Conservation (phyloP, 2,888 invertebrate species). For the Trypoxylon attenuatum region DNA sequence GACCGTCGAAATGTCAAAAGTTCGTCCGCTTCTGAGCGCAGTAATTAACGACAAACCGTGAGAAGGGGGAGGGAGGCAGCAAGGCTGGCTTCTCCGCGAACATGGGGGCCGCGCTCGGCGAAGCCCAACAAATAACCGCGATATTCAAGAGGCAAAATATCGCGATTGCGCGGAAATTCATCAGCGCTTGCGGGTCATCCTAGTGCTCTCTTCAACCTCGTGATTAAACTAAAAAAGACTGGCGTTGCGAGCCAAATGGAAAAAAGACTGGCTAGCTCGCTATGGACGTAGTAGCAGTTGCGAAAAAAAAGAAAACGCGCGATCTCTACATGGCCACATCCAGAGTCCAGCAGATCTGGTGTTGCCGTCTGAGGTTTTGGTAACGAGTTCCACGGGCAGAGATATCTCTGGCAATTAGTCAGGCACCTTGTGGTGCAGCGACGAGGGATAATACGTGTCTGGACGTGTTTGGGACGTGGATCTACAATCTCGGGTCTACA, state of each 20-base stretch:
- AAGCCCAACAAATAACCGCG: too few species aligned
- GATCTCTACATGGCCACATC: too few species aligned
- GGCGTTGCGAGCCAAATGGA: too few species aligned
- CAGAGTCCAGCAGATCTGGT: too few species aligned
- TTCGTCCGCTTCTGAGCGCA: constrained; percentile 14
- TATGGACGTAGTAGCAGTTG: too few species aligned
- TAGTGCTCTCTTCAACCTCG: background rate
- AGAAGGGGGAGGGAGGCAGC: background rate
- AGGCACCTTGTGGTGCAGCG: constrained; percentile 22
- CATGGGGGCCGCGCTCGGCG: constrained; percentile 8
- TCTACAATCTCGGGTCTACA: constrained; percentile 54
- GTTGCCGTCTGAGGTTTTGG: too few species aligned
- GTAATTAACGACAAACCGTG: constrained; percentile 25
- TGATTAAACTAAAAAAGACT: constrained; percentile 29
- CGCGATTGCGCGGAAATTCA: constrained; percentile 19
- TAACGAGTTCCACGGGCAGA: constrained; percentile 26
- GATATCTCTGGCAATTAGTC: too few species aligned
- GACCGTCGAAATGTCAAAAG: constrained; percentile 1
- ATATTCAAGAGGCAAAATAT: constrained; percentile 23
- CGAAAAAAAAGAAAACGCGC: too few species aligned
- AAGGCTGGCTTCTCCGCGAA: constrained; percentile 8
- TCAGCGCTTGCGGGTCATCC: constrained; percentile 26
- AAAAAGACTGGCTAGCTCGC: too few species aligned
- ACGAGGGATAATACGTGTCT: constrained; percentile 53
- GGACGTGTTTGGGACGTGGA: constrained; percentile 47